phyloP scores from a whole-genome alignment of 2,797 vertebrate species.

The Pangasius mekongensis region DNA sequence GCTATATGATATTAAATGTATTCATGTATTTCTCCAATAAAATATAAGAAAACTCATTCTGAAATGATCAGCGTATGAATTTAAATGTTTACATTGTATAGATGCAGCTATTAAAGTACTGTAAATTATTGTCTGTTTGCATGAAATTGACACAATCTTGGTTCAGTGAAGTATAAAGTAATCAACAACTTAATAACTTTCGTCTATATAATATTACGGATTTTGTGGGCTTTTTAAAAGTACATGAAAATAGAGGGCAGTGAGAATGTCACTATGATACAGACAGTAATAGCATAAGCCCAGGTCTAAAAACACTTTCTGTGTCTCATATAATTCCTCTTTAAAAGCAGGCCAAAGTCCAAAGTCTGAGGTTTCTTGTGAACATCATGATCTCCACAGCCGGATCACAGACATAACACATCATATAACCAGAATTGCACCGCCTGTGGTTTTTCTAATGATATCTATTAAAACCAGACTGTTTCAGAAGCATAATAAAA shows the following conservation, averaged over 20 bases:
- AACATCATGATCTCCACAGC: not conserved
- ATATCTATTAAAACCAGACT: not conserved
- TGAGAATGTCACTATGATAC: not conserved
- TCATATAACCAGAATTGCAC: not conserved
- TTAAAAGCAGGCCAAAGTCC: constrained; percentile 38
- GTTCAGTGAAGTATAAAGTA: not conserved
- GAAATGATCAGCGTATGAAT: not conserved
- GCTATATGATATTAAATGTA: not conserved
- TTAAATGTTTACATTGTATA: not conserved
- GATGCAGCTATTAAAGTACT: not conserved
- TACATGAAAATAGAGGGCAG: not conserved
- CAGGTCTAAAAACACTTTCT: constrained; percentile 36
- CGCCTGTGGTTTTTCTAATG: not conserved
- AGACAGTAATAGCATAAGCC: not conserved
- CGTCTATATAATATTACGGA: not conserved
- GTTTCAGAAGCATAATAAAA: not conserved
- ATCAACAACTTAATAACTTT: not conserved
- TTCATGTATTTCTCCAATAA: not conserved
- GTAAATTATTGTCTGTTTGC: not conserved
- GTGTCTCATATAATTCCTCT: constrained; percentile 37
- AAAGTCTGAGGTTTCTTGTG: constrained; percentile 14
- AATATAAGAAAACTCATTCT: not conserved
- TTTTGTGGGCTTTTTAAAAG: not conserved
- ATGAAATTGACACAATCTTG: not conserved
- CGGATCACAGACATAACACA: constrained; percentile 12